Conservation (phyloP, 92 coral and sea anemone species). For the Zoanthus gigantus region DNA sequence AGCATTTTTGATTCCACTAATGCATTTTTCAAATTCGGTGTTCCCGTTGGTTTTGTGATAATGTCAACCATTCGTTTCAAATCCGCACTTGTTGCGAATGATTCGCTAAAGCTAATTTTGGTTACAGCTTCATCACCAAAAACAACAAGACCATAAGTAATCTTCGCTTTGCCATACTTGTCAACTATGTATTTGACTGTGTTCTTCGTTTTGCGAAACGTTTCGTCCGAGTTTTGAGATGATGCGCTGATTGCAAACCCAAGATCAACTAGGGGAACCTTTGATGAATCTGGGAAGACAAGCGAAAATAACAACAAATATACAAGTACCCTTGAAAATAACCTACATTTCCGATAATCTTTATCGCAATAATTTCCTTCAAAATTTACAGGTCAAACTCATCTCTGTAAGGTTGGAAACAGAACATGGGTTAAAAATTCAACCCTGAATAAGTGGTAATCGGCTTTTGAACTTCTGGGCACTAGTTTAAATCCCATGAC, state of each 20-base stretch:
- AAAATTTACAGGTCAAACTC: too few relatives aligned
- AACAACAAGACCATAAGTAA: constrained; percentile 79
- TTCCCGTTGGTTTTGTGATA: constrained; percentile 57
- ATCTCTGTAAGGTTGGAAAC: too few relatives aligned
- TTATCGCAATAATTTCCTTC: too few relatives aligned
- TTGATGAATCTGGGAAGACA: constrained; percentile 59
- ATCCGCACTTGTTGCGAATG: constrained; percentile 57
- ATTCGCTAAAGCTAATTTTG: constrained; percentile 67
- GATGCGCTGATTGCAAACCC: constrained; percentile 84
- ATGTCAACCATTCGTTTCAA: constrained; percentile 57
- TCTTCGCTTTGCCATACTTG: constrained; percentile 71
- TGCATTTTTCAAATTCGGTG: constrained; percentile 55
- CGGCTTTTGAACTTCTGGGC: too few relatives aligned
- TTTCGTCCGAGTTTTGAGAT: constrained; percentile 62
- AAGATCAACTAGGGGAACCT: constrained; percentile 72
- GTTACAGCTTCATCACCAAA: constrained; percentile 69
- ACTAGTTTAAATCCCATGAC: too few relatives aligned
- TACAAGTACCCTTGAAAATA: not conserved
- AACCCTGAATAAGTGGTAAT: too few relatives aligned
- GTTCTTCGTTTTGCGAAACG: constrained; percentile 82
- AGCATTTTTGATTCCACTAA: constrained; percentile 56
- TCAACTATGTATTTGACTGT: constrained; percentile 71
- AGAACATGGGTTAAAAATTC: too few relatives aligned
- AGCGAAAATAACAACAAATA: not conserved
- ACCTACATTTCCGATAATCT: too few relatives aligned